Evolutionary conservation across 2,888 invertebrate species (phyloP).

Genomic region (Drosophila limbata): DNA sequence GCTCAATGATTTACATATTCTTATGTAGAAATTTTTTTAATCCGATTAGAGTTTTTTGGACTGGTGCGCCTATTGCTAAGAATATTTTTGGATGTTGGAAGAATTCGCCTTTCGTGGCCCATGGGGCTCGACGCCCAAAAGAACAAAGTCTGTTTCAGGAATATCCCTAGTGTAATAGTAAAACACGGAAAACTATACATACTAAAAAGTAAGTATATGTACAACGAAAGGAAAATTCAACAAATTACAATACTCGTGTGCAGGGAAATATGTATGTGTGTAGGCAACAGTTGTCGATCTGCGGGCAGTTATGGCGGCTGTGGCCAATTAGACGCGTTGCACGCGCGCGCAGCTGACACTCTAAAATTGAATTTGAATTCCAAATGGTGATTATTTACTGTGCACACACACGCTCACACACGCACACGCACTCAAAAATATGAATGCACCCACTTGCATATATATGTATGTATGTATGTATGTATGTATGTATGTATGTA

Average conservation of each 20-base stretch:
- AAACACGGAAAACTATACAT: conserved; percentile 1
- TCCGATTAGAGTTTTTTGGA: no score
- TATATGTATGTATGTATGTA: neutral
- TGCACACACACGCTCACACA: conserved; percentile 27
- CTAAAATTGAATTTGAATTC: conserved; percentile 72
- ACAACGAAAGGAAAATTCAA: neutral
- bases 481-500: neutral
- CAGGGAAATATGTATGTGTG: no score
- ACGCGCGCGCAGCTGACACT: conserved; percentile 39
- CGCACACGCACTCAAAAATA: conserved; percentile 11
- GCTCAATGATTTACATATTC: no score
- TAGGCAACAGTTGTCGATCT: conserved; percentile 27
- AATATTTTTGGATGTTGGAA: no score
- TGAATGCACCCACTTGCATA: conserved; percentile 5
- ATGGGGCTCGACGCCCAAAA: no score
- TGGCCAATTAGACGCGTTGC: conserved; percentile 61
- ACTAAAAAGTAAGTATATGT: neutral
- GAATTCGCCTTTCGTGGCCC: no score
- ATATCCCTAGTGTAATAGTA: neutral
- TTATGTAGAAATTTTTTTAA: no score
- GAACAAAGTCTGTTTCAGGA: neutral
- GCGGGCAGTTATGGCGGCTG: conserved; percentile 30
- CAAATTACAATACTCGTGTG: neutral
- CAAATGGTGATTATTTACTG: conserved; percentile 70
- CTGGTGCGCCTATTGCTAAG: no score